phyloP scores from a whole-genome alignment of 2,113 vertebrate species.

The Nothoprocta pentlandii region DNA sequence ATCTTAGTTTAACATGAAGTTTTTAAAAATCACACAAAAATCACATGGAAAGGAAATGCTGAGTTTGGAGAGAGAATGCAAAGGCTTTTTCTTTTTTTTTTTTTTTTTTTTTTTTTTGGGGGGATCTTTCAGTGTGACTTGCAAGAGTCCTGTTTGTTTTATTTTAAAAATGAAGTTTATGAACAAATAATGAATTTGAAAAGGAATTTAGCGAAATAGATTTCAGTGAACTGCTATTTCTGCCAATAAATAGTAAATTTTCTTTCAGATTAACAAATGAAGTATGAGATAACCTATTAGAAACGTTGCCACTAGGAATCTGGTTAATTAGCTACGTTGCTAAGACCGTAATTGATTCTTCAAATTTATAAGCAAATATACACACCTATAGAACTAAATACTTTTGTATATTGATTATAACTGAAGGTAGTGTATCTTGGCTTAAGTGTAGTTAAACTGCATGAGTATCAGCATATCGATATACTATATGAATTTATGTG shows the following conservation, averaged over 20 bases:
- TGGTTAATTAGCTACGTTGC: background rate
- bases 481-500: background rate
- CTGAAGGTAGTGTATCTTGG: background rate
- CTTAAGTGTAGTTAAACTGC: background rate
- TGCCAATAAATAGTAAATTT: background rate
- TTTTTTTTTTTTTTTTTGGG: too few relatives aligned
- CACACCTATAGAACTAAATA: background rate
- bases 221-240: background rate
- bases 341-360: background rate
- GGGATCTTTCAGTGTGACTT: background rate
- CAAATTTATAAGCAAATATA: background rate
- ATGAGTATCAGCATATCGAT: background rate
- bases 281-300: slow-evolving; percentile 8
- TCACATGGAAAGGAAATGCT: background rate
- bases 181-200: slow-evolving; percentile 11
- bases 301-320: background rate
- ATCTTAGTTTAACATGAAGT: background rate
- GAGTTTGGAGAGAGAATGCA: background rate
- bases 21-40: background rate
- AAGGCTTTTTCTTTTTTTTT: background rate
- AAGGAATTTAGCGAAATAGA: background rate
- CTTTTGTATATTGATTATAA: background rate
- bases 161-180: slow-evolving; percentile 26
- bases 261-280: background rate
- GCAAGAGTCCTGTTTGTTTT: background rate